Evolutionary conservation across 2,797 vertebrate genomes (phyloP).

Genomic region (Babyrousa celebensis): DNA sequence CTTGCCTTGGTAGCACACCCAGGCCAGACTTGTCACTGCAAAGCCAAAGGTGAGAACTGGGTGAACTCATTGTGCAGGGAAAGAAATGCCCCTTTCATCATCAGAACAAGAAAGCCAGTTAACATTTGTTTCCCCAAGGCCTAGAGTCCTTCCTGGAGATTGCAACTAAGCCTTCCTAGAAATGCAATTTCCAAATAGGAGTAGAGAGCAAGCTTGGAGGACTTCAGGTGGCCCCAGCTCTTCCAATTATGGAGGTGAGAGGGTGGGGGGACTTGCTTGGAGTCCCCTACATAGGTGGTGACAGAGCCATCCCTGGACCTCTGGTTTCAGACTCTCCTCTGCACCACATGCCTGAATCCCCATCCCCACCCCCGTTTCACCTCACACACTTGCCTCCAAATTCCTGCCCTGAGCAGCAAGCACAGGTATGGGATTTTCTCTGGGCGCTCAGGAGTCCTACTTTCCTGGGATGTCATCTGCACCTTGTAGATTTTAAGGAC

Average conservation of each 20-base stretch:
- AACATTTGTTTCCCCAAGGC: background rate
- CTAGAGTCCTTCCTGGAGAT: background rate
- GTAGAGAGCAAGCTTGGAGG: background rate
- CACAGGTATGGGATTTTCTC: background rate
- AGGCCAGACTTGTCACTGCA: background rate
- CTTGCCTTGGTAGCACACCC: background rate
- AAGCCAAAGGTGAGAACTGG: background rate
- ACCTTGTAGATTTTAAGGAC: conserved; percentile 39
- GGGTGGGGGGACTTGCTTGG: background rate
- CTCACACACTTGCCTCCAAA: background rate
- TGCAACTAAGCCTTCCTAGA: background rate
- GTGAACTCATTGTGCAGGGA: background rate
- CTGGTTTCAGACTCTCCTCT: background rate
- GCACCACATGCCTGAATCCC: background rate
- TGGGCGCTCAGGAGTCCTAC: background rate
- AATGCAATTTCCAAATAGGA: background rate
- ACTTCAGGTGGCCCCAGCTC: background rate
- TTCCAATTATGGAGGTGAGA: background rate
- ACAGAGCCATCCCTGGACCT: background rate
- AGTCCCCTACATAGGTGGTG: background rate
- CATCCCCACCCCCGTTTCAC: background rate
- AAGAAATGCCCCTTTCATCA: background rate
- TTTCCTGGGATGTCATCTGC: conserved; percentile 46
- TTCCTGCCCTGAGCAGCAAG: background rate
- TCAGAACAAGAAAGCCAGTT: background rate